Evolutionary conservation across 2,888 invertebrate species (phyloP).

Genomic region (Yponomeuta sedellus): DNA sequence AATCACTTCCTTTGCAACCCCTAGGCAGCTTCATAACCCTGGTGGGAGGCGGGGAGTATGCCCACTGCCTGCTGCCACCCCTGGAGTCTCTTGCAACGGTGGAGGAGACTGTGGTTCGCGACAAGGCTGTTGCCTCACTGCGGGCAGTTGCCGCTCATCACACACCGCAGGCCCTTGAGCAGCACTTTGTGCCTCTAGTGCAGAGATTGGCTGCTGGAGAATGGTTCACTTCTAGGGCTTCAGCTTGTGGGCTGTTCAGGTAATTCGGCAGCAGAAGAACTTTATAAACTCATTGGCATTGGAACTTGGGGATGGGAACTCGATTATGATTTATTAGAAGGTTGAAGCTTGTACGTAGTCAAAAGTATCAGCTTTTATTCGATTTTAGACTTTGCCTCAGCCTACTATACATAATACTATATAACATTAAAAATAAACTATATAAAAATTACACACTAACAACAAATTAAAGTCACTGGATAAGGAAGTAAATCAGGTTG

Average conservation of each 20-base stretch:
- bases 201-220: slow-evolving; percentile 95
- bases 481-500: too few relatives aligned
- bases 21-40: slow-evolving; percentile 87
- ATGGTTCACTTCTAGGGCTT: slow-evolving; percentile 81
- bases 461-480: too few relatives aligned
- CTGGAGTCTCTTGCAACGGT: slow-evolving; percentile 98
- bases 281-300: too few relatives aligned
- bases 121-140: slow-evolving; percentile 98
- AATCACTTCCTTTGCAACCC: background rate
- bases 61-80: slow-evolving; percentile 95
- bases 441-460: too few relatives aligned
- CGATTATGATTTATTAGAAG: too few relatives aligned
- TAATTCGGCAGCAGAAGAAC: slow-evolving; percentile 22
- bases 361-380: too few relatives aligned
- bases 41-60: slow-evolving; percentile 97
- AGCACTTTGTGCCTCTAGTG: slow-evolving; percentile 96
- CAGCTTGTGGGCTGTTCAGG: slow-evolving; percentile 68
- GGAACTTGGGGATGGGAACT: too few relatives aligned
- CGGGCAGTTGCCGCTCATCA: slow-evolving; percentile 93
- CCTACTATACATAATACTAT: too few relatives aligned
- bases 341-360: too few relatives aligned
- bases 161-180: slow-evolving; percentile 93
- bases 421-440: too few relatives aligned
- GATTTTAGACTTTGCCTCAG: too few relatives aligned
- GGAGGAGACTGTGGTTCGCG: slow-evolving; percentile 99